Evolutionary conservation across 2,113 vertebrate genomes (phyloP).

Genomic region (Anhinga rufa): DNA sequence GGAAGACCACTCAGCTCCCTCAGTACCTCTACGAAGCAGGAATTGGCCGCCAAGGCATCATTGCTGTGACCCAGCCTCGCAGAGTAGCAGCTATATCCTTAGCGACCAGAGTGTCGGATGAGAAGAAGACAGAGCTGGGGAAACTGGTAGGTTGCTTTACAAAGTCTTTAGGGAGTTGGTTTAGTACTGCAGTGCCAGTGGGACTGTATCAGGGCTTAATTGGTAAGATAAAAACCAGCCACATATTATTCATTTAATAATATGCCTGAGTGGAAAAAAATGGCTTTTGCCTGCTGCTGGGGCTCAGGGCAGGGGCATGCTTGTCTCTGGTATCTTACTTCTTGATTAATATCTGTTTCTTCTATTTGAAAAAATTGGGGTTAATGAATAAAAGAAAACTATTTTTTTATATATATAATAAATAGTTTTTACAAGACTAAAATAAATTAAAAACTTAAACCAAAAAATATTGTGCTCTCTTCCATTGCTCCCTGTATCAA

Average conservation of each 20-base stretch:
- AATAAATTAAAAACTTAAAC: not conserved
- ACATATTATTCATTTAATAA: not conserved
- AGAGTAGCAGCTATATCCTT: constrained; percentile 93
- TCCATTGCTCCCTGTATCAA: not conserved
- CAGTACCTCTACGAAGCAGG: constrained; percentile 93
- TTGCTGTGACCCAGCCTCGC: constrained; percentile 93
- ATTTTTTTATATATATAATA: no score
- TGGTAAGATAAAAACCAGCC: not conserved
- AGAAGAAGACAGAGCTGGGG: constrained; percentile 88
- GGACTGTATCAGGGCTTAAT: not conserved
- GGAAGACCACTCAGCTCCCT: constrained; percentile 95
- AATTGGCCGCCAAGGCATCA: constrained; percentile 80
- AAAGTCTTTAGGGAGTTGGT: not conserved
- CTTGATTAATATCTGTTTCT: not conserved
- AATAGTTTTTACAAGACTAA: no score
- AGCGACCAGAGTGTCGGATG: constrained; percentile 88
- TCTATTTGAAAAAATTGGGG: not conserved
- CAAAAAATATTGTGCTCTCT: rapidly evolving
- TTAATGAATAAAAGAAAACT: not conserved
- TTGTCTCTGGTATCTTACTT: not conserved
- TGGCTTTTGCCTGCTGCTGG: not conserved
- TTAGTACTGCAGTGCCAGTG: not conserved
- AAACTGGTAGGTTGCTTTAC: constrained; percentile 78
- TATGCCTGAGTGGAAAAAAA: not conserved
- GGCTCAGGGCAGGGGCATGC: rapidly evolving